Conservation (phyloP, 2,888 invertebrate species). For the Lymantria monacha region DNA sequence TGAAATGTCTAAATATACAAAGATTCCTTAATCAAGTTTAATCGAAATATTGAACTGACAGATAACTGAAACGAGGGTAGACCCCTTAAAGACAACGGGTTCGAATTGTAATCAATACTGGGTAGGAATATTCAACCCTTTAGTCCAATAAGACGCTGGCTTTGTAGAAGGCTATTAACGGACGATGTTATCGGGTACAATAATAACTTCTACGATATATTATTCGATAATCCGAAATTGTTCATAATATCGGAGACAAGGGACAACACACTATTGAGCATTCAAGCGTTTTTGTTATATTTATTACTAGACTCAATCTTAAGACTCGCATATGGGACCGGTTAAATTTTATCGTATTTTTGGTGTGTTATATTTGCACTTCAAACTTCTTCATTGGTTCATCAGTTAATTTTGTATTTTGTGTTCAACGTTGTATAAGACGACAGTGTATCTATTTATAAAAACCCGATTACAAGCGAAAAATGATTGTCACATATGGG, state of each 20-base stretch:
- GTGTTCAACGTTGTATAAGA: too few species aligned
- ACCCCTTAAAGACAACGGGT: conserved; percentile 43
- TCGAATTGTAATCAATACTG: conserved; percentile 50
- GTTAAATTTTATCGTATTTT: too few species aligned
- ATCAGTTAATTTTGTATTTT: too few species aligned
- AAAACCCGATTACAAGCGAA: too few species aligned
- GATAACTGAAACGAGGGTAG: conserved; percentile 53
- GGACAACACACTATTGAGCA: neutral
- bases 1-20: conserved; percentile 24
- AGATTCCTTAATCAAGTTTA: conserved; percentile 40
- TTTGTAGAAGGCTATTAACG: conserved; percentile 39
- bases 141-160: conserved; percentile 39
- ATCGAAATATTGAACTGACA: conserved; percentile 51
- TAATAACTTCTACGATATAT: conserved; percentile 33
- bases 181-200: conserved; percentile 33
- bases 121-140: conserved; percentile 43
- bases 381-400: too few species aligned
- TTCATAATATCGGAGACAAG: conserved; percentile 7
- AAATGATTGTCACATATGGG: too few species aligned
- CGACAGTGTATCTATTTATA: too few species aligned
- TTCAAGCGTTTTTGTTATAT: too few species aligned
- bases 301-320: too few species aligned
- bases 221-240: conserved; percentile 18
- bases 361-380: too few species aligned
- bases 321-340: too few species aligned